A percentile compares a stretch with the other conserved stretches of the same genome.
Evolutionary conservation across 2,888 invertebrate genomes (phyloP).

Genomic region (Scaptodrosophila latifasciaeformis): DNA sequence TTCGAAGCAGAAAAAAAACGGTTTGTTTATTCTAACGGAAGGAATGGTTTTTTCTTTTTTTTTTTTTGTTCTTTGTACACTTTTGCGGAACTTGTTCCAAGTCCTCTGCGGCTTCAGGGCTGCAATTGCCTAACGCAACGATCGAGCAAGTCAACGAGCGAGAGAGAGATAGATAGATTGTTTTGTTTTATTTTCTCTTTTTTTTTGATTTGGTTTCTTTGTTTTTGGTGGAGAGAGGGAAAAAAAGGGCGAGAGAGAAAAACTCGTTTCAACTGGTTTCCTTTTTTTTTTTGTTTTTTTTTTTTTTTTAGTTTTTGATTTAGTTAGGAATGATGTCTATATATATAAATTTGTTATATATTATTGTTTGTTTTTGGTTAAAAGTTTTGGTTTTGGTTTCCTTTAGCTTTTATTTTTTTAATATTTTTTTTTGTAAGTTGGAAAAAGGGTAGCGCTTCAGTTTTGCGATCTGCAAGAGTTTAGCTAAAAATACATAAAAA

Average conservation of each 20-base stretch:
- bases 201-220: constrained; percentile 17
- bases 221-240: constrained; percentile 11
- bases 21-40: too few relatives aligned
- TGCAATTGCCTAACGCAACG: constrained; percentile 36
- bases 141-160: constrained; percentile 25
- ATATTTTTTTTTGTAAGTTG: constrained; percentile 16
- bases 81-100: too few relatives aligned
- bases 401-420: constrained; percentile 15
- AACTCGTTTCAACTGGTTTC: too few relatives aligned
- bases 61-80: too few relatives aligned
- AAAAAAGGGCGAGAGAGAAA: too few relatives aligned
- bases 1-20: too few relatives aligned
- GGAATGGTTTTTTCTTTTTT: too few relatives aligned
- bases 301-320: constrained; percentile 20
- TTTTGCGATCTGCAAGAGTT: constrained; percentile 61
- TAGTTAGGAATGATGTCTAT: constrained; percentile 20
- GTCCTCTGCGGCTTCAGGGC: too few relatives aligned
- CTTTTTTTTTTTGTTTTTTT: constrained; percentile 13
- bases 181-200: constrained; percentile 1
- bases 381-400: constrained; percentile 12
- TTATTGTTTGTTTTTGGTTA: constrained; percentile 26
- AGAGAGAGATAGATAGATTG: constrained; percentile 19
- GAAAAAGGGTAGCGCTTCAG: constrained; percentile 26
- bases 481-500: constrained; percentile 70
- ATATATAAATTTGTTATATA: constrained; percentile 23